phyloP scores from a whole-genome alignment of 2,888 invertebrate genomes.

The Orthosia gracilis region DNA sequence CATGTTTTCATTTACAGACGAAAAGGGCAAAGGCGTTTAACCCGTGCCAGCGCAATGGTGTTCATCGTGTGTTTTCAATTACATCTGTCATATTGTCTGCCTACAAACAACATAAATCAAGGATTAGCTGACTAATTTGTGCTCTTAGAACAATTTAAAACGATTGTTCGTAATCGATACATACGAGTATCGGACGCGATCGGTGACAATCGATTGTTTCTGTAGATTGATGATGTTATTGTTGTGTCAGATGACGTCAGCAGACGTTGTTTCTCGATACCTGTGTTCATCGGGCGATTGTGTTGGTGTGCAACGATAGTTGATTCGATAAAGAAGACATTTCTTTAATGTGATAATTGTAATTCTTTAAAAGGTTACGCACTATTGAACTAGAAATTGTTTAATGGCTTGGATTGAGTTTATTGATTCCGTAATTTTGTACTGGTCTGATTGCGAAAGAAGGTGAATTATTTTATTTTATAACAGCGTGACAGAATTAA shows the following conservation, averaged over 20 bases:
- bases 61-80: slow-evolving; percentile 61
- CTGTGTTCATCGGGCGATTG: slow-evolving; percentile 55
- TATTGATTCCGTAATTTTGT: neutral
- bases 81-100: slow-evolving; percentile 61
- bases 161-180: slow-evolving; percentile 64
- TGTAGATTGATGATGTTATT: slow-evolving; percentile 63
- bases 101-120: slow-evolving; percentile 58
- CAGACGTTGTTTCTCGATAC: slow-evolving; percentile 52
- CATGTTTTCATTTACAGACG: slow-evolving; percentile 40
- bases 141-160: slow-evolving; percentile 57
- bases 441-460: neutral
- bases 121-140: slow-evolving; percentile 64
- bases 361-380: slow-evolving; percentile 34
- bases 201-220: slow-evolving; percentile 67
- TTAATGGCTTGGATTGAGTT: slow-evolving; percentile 18
- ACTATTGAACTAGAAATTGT: slow-evolving; percentile 46
- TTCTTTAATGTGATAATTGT: slow-evolving; percentile 48
- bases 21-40: slow-evolving; percentile 45
- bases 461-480: slow-evolving; percentile 12
- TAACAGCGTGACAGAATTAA: neutral
- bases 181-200: slow-evolving; percentile 62
- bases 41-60: slow-evolving; percentile 14
- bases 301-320: slow-evolving; percentile 31
- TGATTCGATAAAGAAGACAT: slow-evolving; percentile 43
- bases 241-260: slow-evolving; percentile 60